Evolutionary conservation across 2,797 vertebrate genomes (phyloP).

Genomic region (Cossypha polioptera): DNA sequence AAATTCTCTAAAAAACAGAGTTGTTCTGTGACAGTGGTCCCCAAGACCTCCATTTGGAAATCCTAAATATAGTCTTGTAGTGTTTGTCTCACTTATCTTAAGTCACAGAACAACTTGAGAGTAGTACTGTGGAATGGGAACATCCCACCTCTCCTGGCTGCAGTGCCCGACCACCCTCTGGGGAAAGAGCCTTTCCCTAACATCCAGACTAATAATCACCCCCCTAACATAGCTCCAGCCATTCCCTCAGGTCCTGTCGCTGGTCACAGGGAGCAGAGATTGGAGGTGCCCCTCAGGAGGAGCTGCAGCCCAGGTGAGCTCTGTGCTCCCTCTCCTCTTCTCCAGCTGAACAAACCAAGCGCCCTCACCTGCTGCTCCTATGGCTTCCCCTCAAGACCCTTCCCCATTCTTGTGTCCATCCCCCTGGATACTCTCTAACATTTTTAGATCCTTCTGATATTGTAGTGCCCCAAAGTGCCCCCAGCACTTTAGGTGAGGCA

Average conservation of each 20-base stretch:
- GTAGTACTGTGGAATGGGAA: background rate
- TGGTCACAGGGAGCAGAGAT: background rate
- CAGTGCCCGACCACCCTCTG: rapidly evolving
- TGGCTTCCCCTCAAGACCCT: background rate
- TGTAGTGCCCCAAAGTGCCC: background rate
- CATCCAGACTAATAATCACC: background rate
- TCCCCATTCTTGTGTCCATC: rapidly evolving
- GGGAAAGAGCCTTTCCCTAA: background rate
- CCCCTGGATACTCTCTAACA: background rate
- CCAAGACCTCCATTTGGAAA: background rate
- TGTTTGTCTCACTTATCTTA: background rate
- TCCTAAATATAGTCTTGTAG: background rate
- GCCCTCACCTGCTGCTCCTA: background rate
- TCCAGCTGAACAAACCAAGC: background rate
- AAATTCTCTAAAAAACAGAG: background rate
- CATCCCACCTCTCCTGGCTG: background rate
- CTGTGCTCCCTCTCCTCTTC: background rate
- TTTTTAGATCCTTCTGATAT: background rate
- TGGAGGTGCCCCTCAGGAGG: rapidly evolving
- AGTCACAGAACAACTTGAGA: background rate
- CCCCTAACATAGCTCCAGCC: background rate
- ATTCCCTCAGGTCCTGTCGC: background rate
- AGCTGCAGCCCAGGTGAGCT: background rate
- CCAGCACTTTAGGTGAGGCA: background rate
- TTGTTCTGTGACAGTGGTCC: background rate